These are phyloP conservation scores for Magallana nippona DNA, from an alignment of 2,888 invertebrate genomes.

Conservation along the genomic window DNA sequence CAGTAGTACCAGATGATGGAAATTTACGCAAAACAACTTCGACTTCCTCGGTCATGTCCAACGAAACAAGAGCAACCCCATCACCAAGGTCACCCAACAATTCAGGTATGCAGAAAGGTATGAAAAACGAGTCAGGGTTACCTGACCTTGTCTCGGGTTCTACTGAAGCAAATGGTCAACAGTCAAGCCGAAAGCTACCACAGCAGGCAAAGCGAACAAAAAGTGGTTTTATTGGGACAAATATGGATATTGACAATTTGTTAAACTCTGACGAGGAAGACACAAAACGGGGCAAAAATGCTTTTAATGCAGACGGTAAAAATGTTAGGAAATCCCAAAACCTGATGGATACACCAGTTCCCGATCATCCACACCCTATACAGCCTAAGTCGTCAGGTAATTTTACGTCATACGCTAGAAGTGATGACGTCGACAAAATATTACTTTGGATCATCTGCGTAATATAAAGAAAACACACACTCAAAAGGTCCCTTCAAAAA, in stretches of 20 bases:
- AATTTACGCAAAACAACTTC: conserved; percentile 58
- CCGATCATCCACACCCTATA: conserved; percentile 61
- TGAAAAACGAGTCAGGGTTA: conserved; percentile 59
- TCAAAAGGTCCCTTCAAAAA: conserved; percentile 13
- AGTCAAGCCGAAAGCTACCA: conserved; percentile 38
- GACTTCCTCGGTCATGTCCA: conserved; percentile 57
- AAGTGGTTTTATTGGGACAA: conserved; percentile 59
- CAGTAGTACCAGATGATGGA: conserved; percentile 63
- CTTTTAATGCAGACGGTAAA: conserved; percentile 46
- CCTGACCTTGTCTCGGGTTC: conserved; percentile 67
- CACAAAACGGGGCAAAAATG: conserved; percentile 36
- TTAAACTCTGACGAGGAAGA: conserved; percentile 72
- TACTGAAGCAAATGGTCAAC: conserved; percentile 51
- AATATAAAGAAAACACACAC: neutral
- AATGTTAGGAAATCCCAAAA: conserved; percentile 55
- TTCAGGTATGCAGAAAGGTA: conserved; percentile 58
- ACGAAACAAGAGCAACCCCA: conserved; percentile 59
- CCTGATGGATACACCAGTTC: conserved; percentile 64
- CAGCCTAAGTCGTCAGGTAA: conserved; percentile 60
- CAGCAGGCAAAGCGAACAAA: conserved; percentile 53
- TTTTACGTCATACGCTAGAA: conserved; percentile 42
- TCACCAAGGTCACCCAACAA: conserved; percentile 38
- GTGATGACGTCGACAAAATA: conserved; percentile 50
- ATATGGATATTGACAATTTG: conserved; percentile 69
- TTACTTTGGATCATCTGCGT: conserved; percentile 14